Evolutionary conservation across 2,113 vertebrate genomes (phyloP), one percentile per base, ranked within the genome.

Genomic region (Podilymbus podiceps): DNA sequence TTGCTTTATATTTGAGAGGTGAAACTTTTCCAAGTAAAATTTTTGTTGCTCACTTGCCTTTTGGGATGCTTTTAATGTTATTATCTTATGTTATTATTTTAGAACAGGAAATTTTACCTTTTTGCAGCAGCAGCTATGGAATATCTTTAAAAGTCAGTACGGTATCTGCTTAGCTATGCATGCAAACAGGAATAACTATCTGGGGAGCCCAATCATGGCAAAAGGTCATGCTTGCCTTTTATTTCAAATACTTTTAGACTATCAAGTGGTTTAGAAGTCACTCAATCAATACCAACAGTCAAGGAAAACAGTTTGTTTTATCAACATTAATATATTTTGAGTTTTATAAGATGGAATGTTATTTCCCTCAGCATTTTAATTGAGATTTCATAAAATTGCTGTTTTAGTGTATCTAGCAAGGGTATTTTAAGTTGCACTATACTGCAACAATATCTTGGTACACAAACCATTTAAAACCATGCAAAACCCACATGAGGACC

Each of bases 151-250:
- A 91, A 96, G 80, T 96, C 95, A 95, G 82, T 89, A 55, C 55
- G 93, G 87, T 92, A 89, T 40, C 80, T 94, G 21, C 50, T 83
- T 91, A 42, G 77, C 78, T 96, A 60, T 88, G 38, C 63, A 93
- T 92, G 74, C 49, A 93, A 96, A 90, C 52, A 89, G 49, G 67
- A 74, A 71, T 78, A 93, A 92, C 35, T 85, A n/a, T 49, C 93
- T 83, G 68, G 93, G 94, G 96, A 97, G 92, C 63, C 68, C 84
- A 88, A 94, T 91, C 69, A 88, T 89, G 68, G 76, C 68, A 94
- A 95, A 95, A 96, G 92, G 96, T 97, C 94, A 93, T 93, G 85
- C 96, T 95, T 96, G 83, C 60, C 88, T 96, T 96, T 96, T 94
- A 94, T 93, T 58, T 94, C 80, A 95, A 97, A 94, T 96, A 95